Base-by-base conservation (phyloP, 1,140 invertebrate species). In the Habropoda laboriosa region DNA sequence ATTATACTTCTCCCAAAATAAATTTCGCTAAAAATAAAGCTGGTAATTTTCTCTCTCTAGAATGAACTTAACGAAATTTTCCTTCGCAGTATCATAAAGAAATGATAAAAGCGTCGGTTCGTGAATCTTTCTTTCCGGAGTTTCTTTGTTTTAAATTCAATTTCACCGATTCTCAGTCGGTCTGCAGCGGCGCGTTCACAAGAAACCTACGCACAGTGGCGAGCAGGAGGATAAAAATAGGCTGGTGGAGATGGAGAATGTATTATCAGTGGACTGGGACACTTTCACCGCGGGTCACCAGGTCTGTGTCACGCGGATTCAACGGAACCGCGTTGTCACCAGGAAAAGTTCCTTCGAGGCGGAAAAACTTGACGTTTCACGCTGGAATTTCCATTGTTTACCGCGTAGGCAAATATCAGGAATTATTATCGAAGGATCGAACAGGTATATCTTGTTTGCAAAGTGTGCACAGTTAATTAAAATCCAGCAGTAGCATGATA, bases 221-320 rank as follows among this genome's bases (percentile, higher is more conserved):
- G 24, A 0, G 7, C 58, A n/a, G 8, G 35, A 7, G 38, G 40
- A n/a, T 49, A 66, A 49, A 49, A 49, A 66, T 66, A 66, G 21
- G 35, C 24, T 13, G 2, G 3, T 7, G 21, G n/a, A 18, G 38
- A 55, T 42, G 6, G 21, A 27, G 16, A 21, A 40, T 1, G 35
- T 42, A 55, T 42, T 70, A 21, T 5, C 35, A 21, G 49, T 38
- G 13, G 32, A 32, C 10, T 4, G 35, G 35, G 24, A 55, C 51
- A 70, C 67, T 70, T 70, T 70, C 51, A 55, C 51, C 67, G 7
- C n/a, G 35, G 51, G 35, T 70, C 67, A 55, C 16, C 24, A 2
- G 0, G 16, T 2, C 18, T 30, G 3, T 27, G 67, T 18, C 67
- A 40, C 12, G 32, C 35, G 66, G 7, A 53, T 16, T n/a, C 21